phyloP scores from a whole-genome alignment of 2,888 invertebrate species.

The Plebejus melissa region DNA sequence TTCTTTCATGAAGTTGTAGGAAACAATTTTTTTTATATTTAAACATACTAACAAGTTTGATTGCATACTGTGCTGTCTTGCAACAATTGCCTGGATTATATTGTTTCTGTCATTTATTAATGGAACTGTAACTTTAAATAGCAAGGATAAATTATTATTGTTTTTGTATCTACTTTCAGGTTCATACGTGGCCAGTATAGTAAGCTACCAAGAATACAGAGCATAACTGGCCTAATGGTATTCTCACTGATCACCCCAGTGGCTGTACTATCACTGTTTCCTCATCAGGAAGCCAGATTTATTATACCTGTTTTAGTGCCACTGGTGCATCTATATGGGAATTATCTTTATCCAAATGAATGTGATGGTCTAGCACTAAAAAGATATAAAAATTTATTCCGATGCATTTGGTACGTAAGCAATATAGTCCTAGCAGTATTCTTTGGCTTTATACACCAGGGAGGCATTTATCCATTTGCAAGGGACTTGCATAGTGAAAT shows the following conservation, averaged over 20 bases:
- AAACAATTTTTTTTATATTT: no score
- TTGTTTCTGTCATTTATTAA: no score
- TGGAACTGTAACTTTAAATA: no score
- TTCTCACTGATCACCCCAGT: slow-evolving; percentile 87
- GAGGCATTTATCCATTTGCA: slow-evolving; percentile 85
- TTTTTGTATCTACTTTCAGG: slow-evolving; percentile 55
- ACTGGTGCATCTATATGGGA: slow-evolving; percentile 86
- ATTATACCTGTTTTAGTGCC: slow-evolving; percentile 91
- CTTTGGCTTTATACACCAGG: slow-evolving; percentile 94
- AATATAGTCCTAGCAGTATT: slow-evolving; percentile 85
- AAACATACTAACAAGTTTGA: no score
- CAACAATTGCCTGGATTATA: no score
- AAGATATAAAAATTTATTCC: slow-evolving; percentile 58
- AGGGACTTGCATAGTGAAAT: slow-evolving; percentile 81
- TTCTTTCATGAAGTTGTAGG: no score
- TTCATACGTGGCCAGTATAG: slow-evolving; percentile 82
- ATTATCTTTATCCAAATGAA: slow-evolving; percentile 64
- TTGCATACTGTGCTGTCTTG: no score
- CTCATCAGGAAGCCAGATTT: slow-evolving; percentile 96
- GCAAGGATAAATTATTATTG: slow-evolving; percentile 29
- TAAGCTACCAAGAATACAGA: slow-evolving; percentile 86
- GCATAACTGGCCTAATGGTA: slow-evolving; percentile 88
- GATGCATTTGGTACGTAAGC: slow-evolving; percentile 82
- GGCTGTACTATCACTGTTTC: slow-evolving; percentile 87
- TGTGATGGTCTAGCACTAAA: slow-evolving; percentile 49